Percentiles rank a stretch among this genome's conserved stretches.
phyloP scores from a whole-genome alignment of 2,797 vertebrate species.

The Columba guinea region DNA sequence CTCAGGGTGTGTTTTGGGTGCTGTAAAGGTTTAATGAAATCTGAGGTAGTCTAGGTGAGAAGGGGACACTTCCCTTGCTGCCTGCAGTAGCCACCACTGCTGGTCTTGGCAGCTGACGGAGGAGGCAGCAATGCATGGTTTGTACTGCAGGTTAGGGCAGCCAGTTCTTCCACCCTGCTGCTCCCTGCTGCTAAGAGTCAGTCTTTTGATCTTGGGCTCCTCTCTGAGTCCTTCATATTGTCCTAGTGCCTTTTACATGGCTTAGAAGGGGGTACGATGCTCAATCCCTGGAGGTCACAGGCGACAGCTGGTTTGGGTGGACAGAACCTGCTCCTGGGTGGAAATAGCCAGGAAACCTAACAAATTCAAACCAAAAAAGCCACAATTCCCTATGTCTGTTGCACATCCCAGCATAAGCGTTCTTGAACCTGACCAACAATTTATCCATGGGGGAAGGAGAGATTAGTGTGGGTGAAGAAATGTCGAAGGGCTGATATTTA shows the following conservation, averaged over 20 bases:
- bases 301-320: neutral
- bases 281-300: neutral
- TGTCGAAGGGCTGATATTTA: neutral
- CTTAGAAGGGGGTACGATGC: neutral
- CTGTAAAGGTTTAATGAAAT: neutral
- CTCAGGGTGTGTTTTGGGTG: neutral
- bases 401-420: neutral
- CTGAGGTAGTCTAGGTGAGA: neutral
- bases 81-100: neutral
- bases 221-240: fast-evolving
- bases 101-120: neutral
- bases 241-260: neutral
- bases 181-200: neutral
- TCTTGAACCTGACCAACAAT: neutral
- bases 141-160: neutral
- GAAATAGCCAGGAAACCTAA: neutral
- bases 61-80: neutral
- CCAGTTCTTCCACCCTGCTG: neutral
- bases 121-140: fast-evolving
- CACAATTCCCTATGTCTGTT: fast-evolving
- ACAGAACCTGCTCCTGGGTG: neutral
- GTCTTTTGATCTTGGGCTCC: neutral
- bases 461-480: neutral
- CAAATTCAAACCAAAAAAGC: neutral
- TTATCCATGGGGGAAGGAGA: neutral